phyloP scores from a whole-genome alignment of 1,140 invertebrate species.

The Diachasmimorpha longicaudata region DNA sequence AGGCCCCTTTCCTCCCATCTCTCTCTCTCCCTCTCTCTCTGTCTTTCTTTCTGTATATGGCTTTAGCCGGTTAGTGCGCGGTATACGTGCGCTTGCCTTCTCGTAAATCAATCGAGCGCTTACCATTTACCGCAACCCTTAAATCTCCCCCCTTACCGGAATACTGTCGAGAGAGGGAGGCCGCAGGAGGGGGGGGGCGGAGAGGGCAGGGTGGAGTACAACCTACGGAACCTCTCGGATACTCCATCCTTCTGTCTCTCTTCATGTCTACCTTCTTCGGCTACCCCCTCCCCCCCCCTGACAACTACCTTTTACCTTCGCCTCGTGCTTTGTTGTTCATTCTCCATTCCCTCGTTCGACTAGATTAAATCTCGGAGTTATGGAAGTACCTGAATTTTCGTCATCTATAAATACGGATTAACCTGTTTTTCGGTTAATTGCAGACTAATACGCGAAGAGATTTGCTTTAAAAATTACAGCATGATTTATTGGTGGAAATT shows the following conservation, averaged over 20 bases:
- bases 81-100: conserved; percentile 10
- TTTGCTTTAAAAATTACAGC: neutral
- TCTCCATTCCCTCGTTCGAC: neutral
- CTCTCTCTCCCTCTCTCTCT: conserved; percentile 2
- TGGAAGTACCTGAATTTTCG: neutral
- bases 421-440: neutral
- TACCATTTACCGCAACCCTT: conserved; percentile 33
- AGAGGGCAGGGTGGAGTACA: too few relatives aligned
- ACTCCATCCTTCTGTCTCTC: neutral
- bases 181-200: too few relatives aligned
- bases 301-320: neutral
- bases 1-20: neutral
- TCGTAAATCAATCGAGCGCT: conserved; percentile 35
- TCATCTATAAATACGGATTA: conserved; percentile 3
- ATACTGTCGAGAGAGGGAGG: too few relatives aligned
- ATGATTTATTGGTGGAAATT: neutral
- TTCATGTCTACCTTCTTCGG: conserved; percentile 4
- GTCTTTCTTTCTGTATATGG: neutral
- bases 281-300: neutral
- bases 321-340: neutral
- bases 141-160: conserved; percentile 9
- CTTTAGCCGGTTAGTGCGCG: neutral
- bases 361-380: neutral
- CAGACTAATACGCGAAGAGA: neutral
- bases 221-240: neutral